Evolutionary conservation across 1,140 invertebrate genomes (phyloP).

Genomic region (Geopemphigus sp.): DNA sequence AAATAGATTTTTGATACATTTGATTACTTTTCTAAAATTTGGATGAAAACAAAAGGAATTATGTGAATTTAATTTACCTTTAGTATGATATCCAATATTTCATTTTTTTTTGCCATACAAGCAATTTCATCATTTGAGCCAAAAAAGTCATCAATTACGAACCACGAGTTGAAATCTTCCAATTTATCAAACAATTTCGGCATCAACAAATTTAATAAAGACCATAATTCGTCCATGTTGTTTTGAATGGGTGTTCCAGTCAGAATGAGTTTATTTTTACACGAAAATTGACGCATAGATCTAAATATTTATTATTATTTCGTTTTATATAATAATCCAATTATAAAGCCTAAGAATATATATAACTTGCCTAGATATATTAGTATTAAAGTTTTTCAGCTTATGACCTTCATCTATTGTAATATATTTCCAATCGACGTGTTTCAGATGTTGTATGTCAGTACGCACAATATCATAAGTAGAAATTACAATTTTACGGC

Average conservation of each 20-base stretch:
- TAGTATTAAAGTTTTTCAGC: constrained; percentile 67
- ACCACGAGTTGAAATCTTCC: constrained; percentile 67
- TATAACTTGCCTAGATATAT: constrained; percentile 58
- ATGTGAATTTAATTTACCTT: constrained; percentile 20
- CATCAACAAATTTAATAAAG: constrained; percentile 70
- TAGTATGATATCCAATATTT: constrained; percentile 33
- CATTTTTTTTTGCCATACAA: constrained; percentile 9
- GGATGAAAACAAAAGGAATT: too few relatives aligned
- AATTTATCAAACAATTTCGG: constrained; percentile 71
- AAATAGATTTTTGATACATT: too few relatives aligned
- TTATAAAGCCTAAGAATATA: neutral
- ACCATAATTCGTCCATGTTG: constrained; percentile 71
- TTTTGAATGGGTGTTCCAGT: constrained; percentile 81
- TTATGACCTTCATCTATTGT: constrained; percentile 74
- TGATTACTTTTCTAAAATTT: too few relatives aligned
- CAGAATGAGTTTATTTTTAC: constrained; percentile 63
- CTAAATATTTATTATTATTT: constrained; percentile 52
- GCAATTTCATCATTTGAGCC: constrained; percentile 70
- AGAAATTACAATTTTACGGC: constrained; percentile 61
- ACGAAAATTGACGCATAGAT: constrained; percentile 55
- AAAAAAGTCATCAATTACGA: constrained; percentile 70
- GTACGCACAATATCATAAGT: constrained; percentile 62
- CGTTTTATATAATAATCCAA: neutral
- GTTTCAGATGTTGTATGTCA: constrained; percentile 57
- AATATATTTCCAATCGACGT: constrained; percentile 64